A percentile compares a stretch with the other conserved stretches of the same genome.
Evolutionary conservation across 2,888 invertebrate genomes (phyloP).

Genomic region (Pterobdella sp.): DNA sequence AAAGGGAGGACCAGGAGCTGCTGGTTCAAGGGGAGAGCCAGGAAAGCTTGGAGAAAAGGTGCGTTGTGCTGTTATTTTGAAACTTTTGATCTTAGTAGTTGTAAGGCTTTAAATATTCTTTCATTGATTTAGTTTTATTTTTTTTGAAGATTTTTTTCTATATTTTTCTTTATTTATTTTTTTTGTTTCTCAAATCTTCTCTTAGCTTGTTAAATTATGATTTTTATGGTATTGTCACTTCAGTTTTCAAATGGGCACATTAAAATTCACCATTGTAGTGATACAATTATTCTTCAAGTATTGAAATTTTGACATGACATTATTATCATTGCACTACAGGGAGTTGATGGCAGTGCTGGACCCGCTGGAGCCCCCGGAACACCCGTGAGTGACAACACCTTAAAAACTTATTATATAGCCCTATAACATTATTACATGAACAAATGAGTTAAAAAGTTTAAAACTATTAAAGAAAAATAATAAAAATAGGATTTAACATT

Average conservation of each 20-base stretch:
- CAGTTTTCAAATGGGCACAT: too few relatives aligned
- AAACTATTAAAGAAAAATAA: neutral
- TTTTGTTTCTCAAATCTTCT: too few relatives aligned
- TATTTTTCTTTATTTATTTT: conserved; percentile 5
- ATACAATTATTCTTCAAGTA: too few relatives aligned
- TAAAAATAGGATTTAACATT: neutral
- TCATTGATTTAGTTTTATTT: conserved; percentile 45
- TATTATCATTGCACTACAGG: conserved; percentile 20
- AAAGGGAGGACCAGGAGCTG: conserved; percentile 33
- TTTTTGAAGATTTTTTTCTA: conserved; percentile 52
- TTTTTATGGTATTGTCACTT: too few relatives aligned
- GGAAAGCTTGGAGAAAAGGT: conserved; percentile 52
- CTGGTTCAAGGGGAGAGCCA: conserved; percentile 63
- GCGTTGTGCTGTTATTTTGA: conserved; percentile 4
- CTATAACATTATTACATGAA: neutral
- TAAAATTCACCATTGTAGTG: too few relatives aligned
- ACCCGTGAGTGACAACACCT: neutral
- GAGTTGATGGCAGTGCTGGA: conserved; percentile 33
- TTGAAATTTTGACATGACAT: too few relatives aligned
- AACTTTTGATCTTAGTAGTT: neutral
- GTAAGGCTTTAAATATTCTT: conserved; percentile 33
- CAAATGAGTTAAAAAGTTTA: neutral
- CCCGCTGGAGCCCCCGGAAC: conserved; percentile 32
- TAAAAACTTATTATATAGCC: neutral
- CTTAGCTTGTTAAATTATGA: too few relatives aligned